Base-by-base conservation (phyloP, 1,140 invertebrate species). In the Babylonia areolata region DNA sequence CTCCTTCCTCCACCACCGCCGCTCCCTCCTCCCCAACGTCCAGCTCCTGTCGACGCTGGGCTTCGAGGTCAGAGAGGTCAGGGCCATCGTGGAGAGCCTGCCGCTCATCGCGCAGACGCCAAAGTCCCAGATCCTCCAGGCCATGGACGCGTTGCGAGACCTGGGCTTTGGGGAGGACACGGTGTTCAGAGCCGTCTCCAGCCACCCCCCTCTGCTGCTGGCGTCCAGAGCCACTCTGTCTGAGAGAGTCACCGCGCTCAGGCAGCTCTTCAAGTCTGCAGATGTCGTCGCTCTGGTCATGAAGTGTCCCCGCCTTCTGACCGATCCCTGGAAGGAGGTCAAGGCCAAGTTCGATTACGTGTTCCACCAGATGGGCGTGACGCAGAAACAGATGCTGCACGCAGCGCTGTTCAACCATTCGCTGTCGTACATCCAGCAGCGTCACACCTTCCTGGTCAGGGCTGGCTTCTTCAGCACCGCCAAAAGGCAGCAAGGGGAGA, bases 261-360 rank as follows among this genome's bases (percentile, higher is more conserved):
- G 87, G 81, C 28, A 82, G 28, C 42, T 88, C n/a, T 90, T 91
- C 69, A 90, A 85, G 31, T 81, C 82, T 1, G 39, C 77, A 23
- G 54, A 81, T 42, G 78, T 79, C 11, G 28, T 85, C 42, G 42
- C 37, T 28, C 42, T 87, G 1, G 20, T 42, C 23, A 37, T 85
- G 0, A 80, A 75, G 40, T 90, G 83, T 23, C 92, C 92, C 20
- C 28, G 82, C 28, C 37, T 93, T 28, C 51, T 93, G n/a, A 83
- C 87, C n/a, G 89, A 88, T 23, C 88, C 92, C 64, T 84, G 88
- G 39, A 83, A 85, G 20, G 73, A 87, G 2, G 88, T 93, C 35
- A 73, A 85, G 35, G 83, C 89, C 37, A 92, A 91, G 85, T 93
- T 91, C 86, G 71, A 90, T 46, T 93, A 93, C 86, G 91, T 93